A percentile compares a stretch with the other conserved stretches of the same genome.
phyloP scores from a whole-genome alignment of 2,888 invertebrate species.

The Erynnis tages region DNA sequence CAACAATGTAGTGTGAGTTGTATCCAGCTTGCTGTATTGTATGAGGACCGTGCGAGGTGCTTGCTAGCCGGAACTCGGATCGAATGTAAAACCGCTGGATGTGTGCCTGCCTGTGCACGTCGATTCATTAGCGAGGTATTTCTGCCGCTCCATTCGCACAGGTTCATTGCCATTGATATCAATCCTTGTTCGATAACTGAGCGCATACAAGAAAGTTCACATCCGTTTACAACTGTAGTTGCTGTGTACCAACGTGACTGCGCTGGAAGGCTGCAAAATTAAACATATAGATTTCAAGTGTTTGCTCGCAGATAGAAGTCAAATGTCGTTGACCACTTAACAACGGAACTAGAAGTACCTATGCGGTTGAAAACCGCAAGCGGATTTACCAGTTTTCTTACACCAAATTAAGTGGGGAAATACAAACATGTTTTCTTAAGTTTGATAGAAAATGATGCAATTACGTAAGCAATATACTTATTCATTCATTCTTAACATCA shows the following conservation, averaged over 20 bases:
- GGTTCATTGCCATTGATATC: slow-evolving; percentile 37
- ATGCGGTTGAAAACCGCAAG: slow-evolving; percentile 8
- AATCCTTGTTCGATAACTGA: slow-evolving; percentile 33
- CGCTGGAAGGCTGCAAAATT: background rate
- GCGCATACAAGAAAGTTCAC: slow-evolving; percentile 37
- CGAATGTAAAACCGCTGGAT: slow-evolving; percentile 35
- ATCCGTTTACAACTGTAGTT: slow-evolving; percentile 30
- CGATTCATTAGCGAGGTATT: slow-evolving; percentile 36
- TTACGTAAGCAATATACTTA: too few relatives aligned
- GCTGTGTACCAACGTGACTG: slow-evolving; percentile 3
- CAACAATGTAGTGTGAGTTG: slow-evolving; percentile 2
- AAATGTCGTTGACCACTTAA: slow-evolving; percentile 3
- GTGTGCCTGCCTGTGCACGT: slow-evolving; percentile 37
- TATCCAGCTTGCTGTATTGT: slow-evolving; percentile 13
- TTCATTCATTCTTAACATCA: too few relatives aligned
- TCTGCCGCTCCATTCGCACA: slow-evolving; percentile 30
- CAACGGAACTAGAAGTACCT: slow-evolving; percentile 19
- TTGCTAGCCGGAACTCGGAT: slow-evolving; percentile 52
- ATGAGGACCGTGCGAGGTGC: slow-evolving; percentile 12
- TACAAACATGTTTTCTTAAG: background rate
- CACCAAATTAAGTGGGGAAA: background rate
- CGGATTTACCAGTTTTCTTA: slow-evolving; percentile 1
- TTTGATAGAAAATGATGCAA: background rate
- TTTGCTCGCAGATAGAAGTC: background rate
- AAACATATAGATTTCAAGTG: background rate